Evolutionary conservation across 2,113 vertebrate species (phyloP).

Genomic region (Burhinus oedicnemus): DNA sequence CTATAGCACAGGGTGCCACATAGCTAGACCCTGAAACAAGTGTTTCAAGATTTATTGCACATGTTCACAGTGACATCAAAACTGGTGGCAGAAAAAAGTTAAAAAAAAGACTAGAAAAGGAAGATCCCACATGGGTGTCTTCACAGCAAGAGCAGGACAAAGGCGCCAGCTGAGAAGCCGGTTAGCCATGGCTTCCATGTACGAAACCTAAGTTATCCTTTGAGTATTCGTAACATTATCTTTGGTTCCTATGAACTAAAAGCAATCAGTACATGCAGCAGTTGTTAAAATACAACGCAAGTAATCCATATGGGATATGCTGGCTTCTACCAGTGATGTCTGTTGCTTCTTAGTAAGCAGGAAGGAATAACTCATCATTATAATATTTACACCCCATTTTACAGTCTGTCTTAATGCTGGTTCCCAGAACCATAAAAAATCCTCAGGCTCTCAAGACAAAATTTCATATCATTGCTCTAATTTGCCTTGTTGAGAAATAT

Average conservation of each 20-base stretch:
- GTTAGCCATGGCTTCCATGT: background rate
- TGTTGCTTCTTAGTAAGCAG: slow-evolving; percentile 46
- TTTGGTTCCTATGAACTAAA: background rate
- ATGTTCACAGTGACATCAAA: background rate
- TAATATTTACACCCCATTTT: slow-evolving; percentile 58
- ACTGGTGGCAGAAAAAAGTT: background rate
- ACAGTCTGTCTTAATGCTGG: slow-evolving; percentile 42
- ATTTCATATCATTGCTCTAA: slow-evolving; percentile 36
- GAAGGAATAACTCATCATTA: slow-evolving; percentile 53
- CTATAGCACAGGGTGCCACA: background rate
- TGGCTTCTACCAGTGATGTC: background rate
- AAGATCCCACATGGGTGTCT: background rate
- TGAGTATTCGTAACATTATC: background rate
- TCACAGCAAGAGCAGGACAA: background rate
- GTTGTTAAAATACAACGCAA: background rate
- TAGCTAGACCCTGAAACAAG: background rate
- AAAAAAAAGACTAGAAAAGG: background rate
- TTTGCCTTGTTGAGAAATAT: slow-evolving; percentile 57
- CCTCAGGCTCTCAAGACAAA: slow-evolving; percentile 27
- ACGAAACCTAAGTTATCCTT: background rate
- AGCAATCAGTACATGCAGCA: background rate
- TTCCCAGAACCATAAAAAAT: slow-evolving; percentile 44
- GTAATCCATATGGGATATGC: slow-evolving; percentile 4
- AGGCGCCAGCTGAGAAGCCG: background rate
- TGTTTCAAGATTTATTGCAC: background rate